These are phyloP conservation scores for Laterallus jamaicensis DNA, from an alignment of 2,113 vertebrate genomes.

Conservation along the genomic window DNA sequence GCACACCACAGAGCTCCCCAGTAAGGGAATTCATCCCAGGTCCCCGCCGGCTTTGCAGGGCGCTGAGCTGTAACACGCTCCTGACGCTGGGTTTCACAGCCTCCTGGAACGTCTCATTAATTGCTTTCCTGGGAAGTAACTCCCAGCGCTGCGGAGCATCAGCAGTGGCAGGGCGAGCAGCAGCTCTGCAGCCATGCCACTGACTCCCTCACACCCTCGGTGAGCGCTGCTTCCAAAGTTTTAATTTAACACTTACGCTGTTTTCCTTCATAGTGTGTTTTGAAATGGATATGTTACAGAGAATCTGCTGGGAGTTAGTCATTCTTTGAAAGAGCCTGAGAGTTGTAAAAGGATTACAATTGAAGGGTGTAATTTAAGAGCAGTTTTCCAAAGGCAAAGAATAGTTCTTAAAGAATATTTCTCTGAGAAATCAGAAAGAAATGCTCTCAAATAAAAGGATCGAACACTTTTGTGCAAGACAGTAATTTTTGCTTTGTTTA, in stretches of 20 bases:
- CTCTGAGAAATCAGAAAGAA: not conserved
- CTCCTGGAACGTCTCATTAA: not conserved
- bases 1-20: not conserved
- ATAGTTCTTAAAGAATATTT: not conserved
- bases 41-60: not conserved
- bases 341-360: not conserved
- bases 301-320: not conserved
- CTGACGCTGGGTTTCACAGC: rapidly evolving
- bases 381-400: not conserved
- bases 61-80: not conserved
- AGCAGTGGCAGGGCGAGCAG: rapidly evolving
- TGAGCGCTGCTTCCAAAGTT: not conserved
- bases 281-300: not conserved
- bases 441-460: not conserved
- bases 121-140: not conserved
- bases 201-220: not conserved
- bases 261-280: not conserved
- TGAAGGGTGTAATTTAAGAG: conserved; percentile 16
- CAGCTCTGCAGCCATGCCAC: not conserved
- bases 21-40: not conserved
- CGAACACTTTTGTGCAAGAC: not conserved
- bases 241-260: not conserved
- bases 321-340: not conserved
- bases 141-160: rapidly evolving
- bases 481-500: conserved; percentile 17